These are phyloP conservation scores for Asbolus verrucosus DNA, from an alignment of 1,140 invertebrate species.

Conservation along the genomic window DNA sequence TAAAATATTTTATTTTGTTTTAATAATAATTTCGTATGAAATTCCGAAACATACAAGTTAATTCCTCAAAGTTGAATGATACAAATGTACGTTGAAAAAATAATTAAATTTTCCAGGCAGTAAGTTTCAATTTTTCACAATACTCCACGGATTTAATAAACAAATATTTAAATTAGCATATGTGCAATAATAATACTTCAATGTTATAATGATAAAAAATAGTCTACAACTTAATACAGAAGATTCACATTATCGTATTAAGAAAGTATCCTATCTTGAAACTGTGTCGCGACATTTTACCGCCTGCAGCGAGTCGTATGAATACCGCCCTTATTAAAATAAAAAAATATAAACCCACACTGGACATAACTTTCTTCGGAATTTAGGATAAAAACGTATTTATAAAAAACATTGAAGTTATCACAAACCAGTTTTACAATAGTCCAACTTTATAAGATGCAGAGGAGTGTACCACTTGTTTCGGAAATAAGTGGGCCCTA, in stretches of 20 bases:
- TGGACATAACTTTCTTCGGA: background rate
- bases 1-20: too few relatives aligned
- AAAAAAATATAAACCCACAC: slow-evolving; percentile 11
- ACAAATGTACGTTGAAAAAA: background rate
- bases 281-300: slow-evolving; percentile 1
- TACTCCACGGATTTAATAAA: slow-evolving; percentile 2
- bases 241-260: slow-evolving; percentile 30
- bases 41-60: slow-evolving; percentile 8
- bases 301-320: background rate
- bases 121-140: slow-evolving; percentile 38
- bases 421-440: background rate
- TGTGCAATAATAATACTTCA: slow-evolving; percentile 25
- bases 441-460: too few relatives aligned
- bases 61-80: slow-evolving; percentile 1
- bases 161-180: slow-evolving; percentile 34
- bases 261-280: slow-evolving; percentile 5
- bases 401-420: too few relatives aligned
- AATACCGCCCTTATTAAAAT: slow-evolving; percentile 18
- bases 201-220: slow-evolving; percentile 31
- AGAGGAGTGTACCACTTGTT: too few relatives aligned
- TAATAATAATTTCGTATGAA: too few relatives aligned
- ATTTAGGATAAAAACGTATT: slow-evolving; percentile 6
- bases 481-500: too few relatives aligned
- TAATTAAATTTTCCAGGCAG: slow-evolving; percentile 22
- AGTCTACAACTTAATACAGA: slow-evolving; percentile 28